Evolutionary conservation across 1,140 invertebrate species (phyloP).

Genomic region (Drosophila orena): DNA sequence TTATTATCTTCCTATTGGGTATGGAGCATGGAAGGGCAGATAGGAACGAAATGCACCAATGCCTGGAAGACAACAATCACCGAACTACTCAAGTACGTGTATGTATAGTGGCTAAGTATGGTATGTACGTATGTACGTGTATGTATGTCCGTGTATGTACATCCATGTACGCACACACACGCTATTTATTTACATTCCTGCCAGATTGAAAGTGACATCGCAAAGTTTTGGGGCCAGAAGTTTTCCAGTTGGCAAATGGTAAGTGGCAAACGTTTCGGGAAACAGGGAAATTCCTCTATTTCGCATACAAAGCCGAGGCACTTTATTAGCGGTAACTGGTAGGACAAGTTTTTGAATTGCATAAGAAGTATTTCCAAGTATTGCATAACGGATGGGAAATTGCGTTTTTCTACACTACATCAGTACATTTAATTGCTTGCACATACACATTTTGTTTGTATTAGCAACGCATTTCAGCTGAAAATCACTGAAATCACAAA

Average conservation of each 20-base stretch:
- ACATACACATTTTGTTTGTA: neutral
- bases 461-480: neutral
- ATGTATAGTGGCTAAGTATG: slow-evolving; percentile 1
- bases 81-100: slow-evolving; percentile 38
- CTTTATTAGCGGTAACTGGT: slow-evolving; percentile 18
- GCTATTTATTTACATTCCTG: slow-evolving; percentile 1
- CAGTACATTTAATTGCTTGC: too few species aligned
- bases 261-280: slow-evolving; percentile 6
- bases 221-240: slow-evolving; percentile 15
- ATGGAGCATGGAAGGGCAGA: neutral
- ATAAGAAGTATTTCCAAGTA: neutral
- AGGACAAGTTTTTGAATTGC: too few species aligned
- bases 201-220: slow-evolving; percentile 28
- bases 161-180: too few species aligned
- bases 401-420: neutral
- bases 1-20: slow-evolving; percentile 47
- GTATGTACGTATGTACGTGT: neutral
- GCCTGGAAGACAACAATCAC: slow-evolving; percentile 10
- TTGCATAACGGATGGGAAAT: neutral
- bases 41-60: slow-evolving; percentile 17
- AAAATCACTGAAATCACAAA: neutral
- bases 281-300: slow-evolving; percentile 22
- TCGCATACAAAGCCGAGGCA: slow-evolving; percentile 2
- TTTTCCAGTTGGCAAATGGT: slow-evolving; percentile 6
- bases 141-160: neutral